These are phyloP conservation scores for Linepithema humile DNA, from an alignment of 1,140 invertebrate species.

Conservation along the genomic window DNA sequence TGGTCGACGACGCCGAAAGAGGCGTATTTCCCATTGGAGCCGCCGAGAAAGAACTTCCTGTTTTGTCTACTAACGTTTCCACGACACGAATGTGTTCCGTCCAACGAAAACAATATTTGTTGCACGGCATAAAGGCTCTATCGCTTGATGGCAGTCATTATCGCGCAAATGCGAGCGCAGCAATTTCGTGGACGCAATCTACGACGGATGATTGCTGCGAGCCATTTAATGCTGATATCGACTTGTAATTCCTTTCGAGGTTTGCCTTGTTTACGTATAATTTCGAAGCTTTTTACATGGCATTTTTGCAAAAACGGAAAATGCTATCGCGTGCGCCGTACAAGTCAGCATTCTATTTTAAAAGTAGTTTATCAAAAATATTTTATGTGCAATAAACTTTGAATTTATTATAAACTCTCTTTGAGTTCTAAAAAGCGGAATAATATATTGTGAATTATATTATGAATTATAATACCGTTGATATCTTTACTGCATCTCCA, in stretches of 20 bases:
- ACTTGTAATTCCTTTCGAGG: background rate
- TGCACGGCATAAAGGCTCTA: conserved; percentile 33
- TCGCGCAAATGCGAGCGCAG: conserved; percentile 24
- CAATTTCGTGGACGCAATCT: conserved; percentile 28
- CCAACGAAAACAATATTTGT: conserved; percentile 38
- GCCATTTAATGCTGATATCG: conserved; percentile 8
- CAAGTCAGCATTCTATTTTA: background rate
- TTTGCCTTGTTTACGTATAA: background rate
- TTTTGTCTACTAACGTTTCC: conserved; percentile 19
- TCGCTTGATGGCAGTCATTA: conserved; percentile 32
- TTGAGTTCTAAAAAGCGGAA: background rate
- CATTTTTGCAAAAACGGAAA: background rate
- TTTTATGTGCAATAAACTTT: background rate
- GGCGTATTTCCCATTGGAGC: conserved; percentile 7
- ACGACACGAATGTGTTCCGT: conserved; percentile 30
- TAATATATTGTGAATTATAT: background rate
- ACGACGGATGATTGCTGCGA: conserved; percentile 10
- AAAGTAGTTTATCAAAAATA: background rate
- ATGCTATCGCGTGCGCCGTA: background rate
- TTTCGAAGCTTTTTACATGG: background rate
- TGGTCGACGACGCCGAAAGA: conserved; percentile 8
- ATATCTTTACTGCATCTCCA: background rate
- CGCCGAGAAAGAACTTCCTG: conserved; percentile 14
- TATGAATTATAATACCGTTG: background rate
- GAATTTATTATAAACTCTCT: background rate